phyloP scores from a whole-genome alignment of 2,888 invertebrate genomes.

The Catocala sponsa region DNA sequence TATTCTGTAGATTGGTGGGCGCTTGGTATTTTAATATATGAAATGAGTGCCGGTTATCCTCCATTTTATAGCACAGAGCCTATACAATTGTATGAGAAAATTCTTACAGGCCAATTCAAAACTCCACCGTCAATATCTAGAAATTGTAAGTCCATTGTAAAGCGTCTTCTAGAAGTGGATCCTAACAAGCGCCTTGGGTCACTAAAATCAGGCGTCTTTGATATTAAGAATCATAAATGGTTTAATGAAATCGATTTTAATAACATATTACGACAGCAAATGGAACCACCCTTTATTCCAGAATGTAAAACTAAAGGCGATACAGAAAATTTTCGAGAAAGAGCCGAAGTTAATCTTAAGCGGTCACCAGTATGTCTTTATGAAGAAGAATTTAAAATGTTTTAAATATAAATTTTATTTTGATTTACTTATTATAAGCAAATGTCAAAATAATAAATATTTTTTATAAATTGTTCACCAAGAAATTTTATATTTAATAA shows the following conservation, averaged over 20 bases:
- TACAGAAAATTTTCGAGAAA: conserved; percentile 89
- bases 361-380: conserved; percentile 83
- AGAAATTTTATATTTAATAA: no score
- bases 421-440: conserved; percentile 18
- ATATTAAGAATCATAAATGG: conserved; percentile 97
- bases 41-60: conserved; percentile 96
- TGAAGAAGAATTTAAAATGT: conserved; percentile 90
- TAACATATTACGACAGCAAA: conserved; percentile 92
- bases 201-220: conserved; percentile 94
- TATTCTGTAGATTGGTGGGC: conserved; percentile 99
- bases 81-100: conserved; percentile 97
- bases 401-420: conserved; percentile 72
- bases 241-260: conserved; percentile 95
- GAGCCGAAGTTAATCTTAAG: conserved; percentile 84
- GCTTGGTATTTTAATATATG: conserved; percentile 94
- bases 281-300: conserved; percentile 89
- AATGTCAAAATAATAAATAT: background rate
- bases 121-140: conserved; percentile 93
- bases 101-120: conserved; percentile 95
- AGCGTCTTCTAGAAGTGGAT: conserved; percentile 91
- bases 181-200: conserved; percentile 92
- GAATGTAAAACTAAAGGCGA: conserved; percentile 86
- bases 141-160: conserved; percentile 93
- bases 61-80: conserved; percentile 96
- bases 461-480: no score